These are phyloP conservation scores for Sebastes diaconus DNA, from an alignment of 2,797 vertebrate genomes.

Conservation along the genomic window DNA sequence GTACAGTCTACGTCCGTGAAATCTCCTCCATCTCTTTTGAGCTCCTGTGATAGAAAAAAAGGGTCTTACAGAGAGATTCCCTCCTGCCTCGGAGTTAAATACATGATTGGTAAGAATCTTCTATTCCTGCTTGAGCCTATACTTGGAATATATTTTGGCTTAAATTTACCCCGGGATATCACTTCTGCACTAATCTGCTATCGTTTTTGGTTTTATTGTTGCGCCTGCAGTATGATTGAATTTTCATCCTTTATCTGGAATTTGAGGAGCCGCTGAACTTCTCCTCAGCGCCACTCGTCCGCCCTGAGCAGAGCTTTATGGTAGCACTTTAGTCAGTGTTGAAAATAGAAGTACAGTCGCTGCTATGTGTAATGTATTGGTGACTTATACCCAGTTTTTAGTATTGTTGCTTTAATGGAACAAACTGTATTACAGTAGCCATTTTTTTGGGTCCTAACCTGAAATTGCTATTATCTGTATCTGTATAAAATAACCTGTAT, in stretches of 20 bases:
- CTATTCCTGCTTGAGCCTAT: background rate
- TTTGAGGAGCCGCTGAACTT: constrained; percentile 47
- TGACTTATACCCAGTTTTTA: background rate
- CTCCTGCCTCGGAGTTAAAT: background rate
- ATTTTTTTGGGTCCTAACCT: background rate
- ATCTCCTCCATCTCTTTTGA: background rate
- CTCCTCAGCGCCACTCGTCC: constrained; percentile 9
- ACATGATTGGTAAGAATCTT: background rate
- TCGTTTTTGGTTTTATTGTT: constrained; percentile 48
- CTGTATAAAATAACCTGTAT: background rate
- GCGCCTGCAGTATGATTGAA: constrained; percentile 59
- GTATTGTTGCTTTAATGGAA: background rate
- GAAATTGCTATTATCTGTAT: background rate
- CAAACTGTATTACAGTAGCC: background rate
- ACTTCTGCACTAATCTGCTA: constrained; percentile 42
- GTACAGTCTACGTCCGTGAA: background rate
- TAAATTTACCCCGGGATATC: constrained; percentile 23
- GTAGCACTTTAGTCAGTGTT: constrained; percentile 7
- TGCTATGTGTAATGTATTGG: background rate
- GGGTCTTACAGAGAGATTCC: background rate
- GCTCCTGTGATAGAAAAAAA: background rate
- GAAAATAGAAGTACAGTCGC: constrained; percentile 6
- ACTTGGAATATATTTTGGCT: constrained; percentile 8
- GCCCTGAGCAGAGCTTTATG: constrained; percentile 36
- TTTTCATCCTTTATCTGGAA: constrained; percentile 54